Evolutionary conservation across 2,797 vertebrate species (phyloP), one percentile per base, ranked within the genome.

Genomic region (Neosalanx taihuensis): DNA sequence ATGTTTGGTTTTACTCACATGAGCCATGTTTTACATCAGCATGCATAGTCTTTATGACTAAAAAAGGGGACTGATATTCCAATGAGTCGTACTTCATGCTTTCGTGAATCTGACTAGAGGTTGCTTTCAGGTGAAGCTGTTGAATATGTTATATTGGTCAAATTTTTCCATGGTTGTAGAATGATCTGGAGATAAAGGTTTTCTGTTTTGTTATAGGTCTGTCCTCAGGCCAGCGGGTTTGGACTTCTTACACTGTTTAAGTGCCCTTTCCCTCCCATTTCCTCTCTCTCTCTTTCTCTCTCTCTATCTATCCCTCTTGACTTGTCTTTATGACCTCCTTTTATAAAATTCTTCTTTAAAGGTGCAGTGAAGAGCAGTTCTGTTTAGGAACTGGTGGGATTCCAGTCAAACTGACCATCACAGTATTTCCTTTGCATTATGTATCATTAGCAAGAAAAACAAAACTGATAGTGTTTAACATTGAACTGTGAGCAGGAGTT

Each of bases 151-250:
- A 35, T 64, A n/a, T 64, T 41, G 62, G 18, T 33, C 62, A 64
- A 10, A 63, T 79, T 80, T 81, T 84, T 83, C 76, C 72, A 72
- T 76, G 49, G 70, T 76, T 76, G 30, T 73, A 46, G 79, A 78
- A 56, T 71, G 64, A 65, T 70, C 41, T 63, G 58, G 75, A 74
- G 57, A 76, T 79, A 68, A 81, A 82, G 76, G 74, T 70, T 79
- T 81, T 69, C 79, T 76, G 61, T 66, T 57, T 60, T 81, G n/a
- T 83, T 80, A 78, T 79, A 74, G 72, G 15, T 26, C 33, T 1
- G 70, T 73, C 31, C 72, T 76, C 18, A 67, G 66, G 83, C 83
- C 81, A 82, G 59, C 64, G 65, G 51, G 69, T 76, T 64, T 72
- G 70, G 70, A 72, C 65, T 64, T 67, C 57, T 46, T 64, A 69